phyloP scores from a whole-genome alignment of 2,797 vertebrate genomes.

The Brotogeris chrysoptera region DNA sequence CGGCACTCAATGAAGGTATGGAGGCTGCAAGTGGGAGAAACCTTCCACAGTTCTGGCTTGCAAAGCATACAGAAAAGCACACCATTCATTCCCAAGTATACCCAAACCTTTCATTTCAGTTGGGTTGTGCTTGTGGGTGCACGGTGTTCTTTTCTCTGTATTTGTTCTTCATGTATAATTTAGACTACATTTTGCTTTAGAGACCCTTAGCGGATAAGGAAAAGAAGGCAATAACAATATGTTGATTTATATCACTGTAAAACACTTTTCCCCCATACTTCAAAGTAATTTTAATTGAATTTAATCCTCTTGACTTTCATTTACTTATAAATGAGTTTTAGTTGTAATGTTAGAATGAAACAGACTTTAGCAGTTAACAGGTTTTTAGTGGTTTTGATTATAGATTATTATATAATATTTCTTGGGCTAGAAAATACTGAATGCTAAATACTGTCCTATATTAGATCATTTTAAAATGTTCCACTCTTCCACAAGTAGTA shows the following conservation, averaged over 20 bases:
- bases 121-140: constrained; percentile 60
- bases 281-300: constrained; percentile 81
- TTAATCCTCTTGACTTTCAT: constrained; percentile 80
- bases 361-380: constrained; percentile 72
- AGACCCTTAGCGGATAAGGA: constrained; percentile 66
- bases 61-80: constrained; percentile 44
- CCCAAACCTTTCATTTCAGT: constrained; percentile 51
- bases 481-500: constrained; percentile 19
- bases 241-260: constrained; percentile 73
- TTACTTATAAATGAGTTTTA: constrained; percentile 80
- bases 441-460: constrained; percentile 45
- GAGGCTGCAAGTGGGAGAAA: constrained; percentile 54
- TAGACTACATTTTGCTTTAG: constrained; percentile 56
- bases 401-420: constrained; percentile 74
- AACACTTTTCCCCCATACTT: constrained; percentile 71
- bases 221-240: constrained; percentile 69
- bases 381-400: constrained; percentile 74
- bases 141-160: constrained; percentile 23
- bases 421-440: constrained; percentile 58
- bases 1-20: constrained; percentile 53
- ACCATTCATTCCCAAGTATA: constrained; percentile 44
- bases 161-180: constrained; percentile 59
- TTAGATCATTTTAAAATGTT: constrained; percentile 30
- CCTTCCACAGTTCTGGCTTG: constrained; percentile 8
- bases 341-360: constrained; percentile 70